phyloP scores from a whole-genome alignment of 1,140 invertebrate genomes.

The Aphelenchoides fujianensis region DNA sequence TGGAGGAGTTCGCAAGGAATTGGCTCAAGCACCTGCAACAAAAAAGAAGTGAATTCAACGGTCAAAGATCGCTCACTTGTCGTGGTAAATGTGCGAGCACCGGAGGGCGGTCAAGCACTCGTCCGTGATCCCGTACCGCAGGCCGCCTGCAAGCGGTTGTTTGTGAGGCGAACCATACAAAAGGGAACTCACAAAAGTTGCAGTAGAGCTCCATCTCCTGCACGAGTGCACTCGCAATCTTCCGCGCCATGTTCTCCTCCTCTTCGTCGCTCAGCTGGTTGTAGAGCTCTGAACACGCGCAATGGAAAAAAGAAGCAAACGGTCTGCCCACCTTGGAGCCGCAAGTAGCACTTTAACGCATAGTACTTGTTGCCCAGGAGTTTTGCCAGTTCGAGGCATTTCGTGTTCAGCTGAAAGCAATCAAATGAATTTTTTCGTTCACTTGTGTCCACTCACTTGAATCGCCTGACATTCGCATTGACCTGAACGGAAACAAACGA shows the following conservation, averaged over 20 bases:
- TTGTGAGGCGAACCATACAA: no score
- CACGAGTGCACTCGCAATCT: conserved; percentile 39
- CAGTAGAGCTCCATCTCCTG: conserved; percentile 63
- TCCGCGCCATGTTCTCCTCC: conserved; percentile 50
- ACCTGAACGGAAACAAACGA: no score
- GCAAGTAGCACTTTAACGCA: conserved; percentile 8
- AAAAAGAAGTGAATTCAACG: not conserved
- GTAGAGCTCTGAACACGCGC: conserved; percentile 59
- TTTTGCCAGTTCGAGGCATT: conserved; percentile 60
- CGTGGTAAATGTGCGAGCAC: conserved; percentile 62
- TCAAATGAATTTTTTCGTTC: conserved; percentile 6
- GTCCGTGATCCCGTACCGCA: conserved; percentile 53
- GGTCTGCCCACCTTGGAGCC: conserved; percentile 11
- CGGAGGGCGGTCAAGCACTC: conserved; percentile 57
- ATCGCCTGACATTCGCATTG: conserved; percentile 61
- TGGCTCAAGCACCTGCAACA: conserved; percentile 17
- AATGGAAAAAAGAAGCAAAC: conserved; percentile 16
- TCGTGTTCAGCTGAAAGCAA: conserved; percentile 51
- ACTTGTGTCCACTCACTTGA: conserved; percentile 22
- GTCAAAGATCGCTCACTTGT: conserved; percentile 34
- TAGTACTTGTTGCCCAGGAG: conserved; percentile 53
- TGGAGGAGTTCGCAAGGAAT: conserved; percentile 1
- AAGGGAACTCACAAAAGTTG: conserved; percentile 62
- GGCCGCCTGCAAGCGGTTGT: no score
- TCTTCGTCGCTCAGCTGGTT: conserved; percentile 53